Evolutionary conservation across 92 coral and sea anemone species (phyloP).

Genomic region (Porites evermanni): DNA sequence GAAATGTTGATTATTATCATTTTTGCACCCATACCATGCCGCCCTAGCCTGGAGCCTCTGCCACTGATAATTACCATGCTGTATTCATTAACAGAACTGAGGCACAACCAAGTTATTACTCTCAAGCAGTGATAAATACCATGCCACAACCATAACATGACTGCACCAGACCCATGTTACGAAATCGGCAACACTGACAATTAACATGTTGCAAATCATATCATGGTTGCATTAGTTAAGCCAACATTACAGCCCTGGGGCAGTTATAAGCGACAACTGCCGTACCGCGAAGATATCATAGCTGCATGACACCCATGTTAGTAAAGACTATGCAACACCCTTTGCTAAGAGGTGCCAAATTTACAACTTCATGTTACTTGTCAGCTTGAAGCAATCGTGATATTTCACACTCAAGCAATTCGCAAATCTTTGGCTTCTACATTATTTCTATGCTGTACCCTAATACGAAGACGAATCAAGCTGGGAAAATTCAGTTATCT

Average conservation of each 20-base stretch:
- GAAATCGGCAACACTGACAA: no score
- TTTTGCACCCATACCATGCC: not conserved
- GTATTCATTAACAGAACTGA: not conserved
- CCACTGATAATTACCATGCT: not conserved
- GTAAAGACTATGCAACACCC: no score
- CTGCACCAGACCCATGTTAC: not conserved
- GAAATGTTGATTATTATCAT: no score
- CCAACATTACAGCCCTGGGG: no score
- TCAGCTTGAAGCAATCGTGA: no score
- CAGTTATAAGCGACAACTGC: no score
- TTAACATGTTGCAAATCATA: no score
- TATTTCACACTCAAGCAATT: not conserved
- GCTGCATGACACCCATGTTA: no score
- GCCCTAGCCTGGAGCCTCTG: not conserved
- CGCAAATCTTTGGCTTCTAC: not conserved
- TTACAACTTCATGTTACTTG: no score
- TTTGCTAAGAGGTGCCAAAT: no score
- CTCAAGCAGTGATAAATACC: not conserved
- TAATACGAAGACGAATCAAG: not conserved
- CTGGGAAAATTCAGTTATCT: not conserved
- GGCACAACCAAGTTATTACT: not conserved
- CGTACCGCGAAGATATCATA: no score
- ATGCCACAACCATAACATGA: not conserved
- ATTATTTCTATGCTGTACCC: not conserved
- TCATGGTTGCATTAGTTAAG: no score